These are phyloP conservation scores for Graptemys geographica DNA, from an alignment of 2,797 vertebrate genomes.

Conservation along the genomic window DNA sequence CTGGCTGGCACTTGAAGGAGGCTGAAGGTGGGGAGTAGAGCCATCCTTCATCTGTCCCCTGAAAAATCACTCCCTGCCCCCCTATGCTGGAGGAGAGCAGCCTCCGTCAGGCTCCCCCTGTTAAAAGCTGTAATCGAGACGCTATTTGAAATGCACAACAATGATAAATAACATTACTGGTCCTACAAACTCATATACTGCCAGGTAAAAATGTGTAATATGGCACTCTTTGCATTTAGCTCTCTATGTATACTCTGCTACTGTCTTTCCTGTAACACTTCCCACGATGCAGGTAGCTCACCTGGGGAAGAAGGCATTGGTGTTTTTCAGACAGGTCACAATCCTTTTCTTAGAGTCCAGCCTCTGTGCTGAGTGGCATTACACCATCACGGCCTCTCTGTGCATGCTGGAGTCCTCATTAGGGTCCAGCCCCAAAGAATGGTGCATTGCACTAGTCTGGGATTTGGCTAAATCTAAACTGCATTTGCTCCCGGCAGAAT, in stretches of 20 bases:
- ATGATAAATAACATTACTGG: neutral
- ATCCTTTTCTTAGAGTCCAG: neutral
- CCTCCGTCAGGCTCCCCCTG: neutral
- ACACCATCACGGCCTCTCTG: neutral
- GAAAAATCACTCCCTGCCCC: neutral
- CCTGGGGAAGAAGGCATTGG: neutral
- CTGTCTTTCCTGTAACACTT: neutral
- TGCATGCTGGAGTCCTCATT: neutral
- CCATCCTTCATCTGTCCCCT: neutral
- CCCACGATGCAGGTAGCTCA: neutral
- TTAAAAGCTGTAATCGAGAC: neutral
- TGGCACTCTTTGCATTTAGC: neutral
- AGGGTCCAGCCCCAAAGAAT: neutral
- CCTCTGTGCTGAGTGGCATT: too few species aligned
- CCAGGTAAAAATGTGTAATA: neutral
- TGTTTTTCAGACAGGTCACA: neutral
- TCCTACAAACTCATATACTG: neutral
- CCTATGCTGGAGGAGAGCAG: neutral
- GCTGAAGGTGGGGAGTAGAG: too few species aligned
- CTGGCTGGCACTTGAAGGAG: too few species aligned
- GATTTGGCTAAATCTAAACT: neutral
- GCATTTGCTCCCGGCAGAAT: neutral
- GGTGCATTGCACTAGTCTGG: neutral
- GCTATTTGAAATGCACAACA: neutral
- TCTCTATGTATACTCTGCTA: too few species aligned